Percentiles rank a stretch among this genome's conserved stretches.
phyloP scores from a whole-genome alignment of 2,113 vertebrate genomes.

The Camelus dromedarius region DNA sequence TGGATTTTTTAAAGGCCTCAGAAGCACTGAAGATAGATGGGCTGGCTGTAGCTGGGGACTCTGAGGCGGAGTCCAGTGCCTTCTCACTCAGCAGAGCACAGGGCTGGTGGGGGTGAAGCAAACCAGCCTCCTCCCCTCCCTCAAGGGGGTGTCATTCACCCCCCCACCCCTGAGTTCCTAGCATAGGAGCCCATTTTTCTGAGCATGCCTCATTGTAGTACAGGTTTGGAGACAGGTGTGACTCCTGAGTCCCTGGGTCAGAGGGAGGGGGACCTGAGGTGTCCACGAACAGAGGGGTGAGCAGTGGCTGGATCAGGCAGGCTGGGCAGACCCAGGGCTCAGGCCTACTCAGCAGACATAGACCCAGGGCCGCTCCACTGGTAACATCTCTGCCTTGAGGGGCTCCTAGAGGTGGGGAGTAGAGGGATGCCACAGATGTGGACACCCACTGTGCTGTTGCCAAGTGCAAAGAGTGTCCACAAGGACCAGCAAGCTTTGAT shows the following conservation, averaged over 20 bases:
- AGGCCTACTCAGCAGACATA: not conserved
- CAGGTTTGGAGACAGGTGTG: not conserved
- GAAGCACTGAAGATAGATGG: not conserved
- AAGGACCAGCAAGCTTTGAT: not conserved
- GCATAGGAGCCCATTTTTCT: not conserved
- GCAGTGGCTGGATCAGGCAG: not conserved
- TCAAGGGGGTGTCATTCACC: not conserved
- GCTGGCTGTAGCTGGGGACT: not conserved
- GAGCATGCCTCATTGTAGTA: not conserved
- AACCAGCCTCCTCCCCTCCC: not conserved
- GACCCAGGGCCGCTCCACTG: not conserved
- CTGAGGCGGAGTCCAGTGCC: not conserved
- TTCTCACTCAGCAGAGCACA: not conserved
- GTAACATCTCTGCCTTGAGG: not conserved
- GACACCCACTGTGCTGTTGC: not conserved
- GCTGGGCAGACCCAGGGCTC: not conserved
- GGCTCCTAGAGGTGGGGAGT: not conserved
- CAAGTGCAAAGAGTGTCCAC: not conserved
- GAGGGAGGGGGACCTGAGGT: not conserved
- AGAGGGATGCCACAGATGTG: not conserved
- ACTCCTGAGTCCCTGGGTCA: not conserved
- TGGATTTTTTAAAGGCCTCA: not conserved
- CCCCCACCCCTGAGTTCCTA: not conserved
- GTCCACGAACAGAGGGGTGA: not conserved
- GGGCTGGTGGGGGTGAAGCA: not conserved